A percentile compares a stretch with the other conserved stretches of the same genome.
Conservation (phyloP, 2,113 vertebrate genomes). For the Petrocephalus microphthalmus region DNA sequence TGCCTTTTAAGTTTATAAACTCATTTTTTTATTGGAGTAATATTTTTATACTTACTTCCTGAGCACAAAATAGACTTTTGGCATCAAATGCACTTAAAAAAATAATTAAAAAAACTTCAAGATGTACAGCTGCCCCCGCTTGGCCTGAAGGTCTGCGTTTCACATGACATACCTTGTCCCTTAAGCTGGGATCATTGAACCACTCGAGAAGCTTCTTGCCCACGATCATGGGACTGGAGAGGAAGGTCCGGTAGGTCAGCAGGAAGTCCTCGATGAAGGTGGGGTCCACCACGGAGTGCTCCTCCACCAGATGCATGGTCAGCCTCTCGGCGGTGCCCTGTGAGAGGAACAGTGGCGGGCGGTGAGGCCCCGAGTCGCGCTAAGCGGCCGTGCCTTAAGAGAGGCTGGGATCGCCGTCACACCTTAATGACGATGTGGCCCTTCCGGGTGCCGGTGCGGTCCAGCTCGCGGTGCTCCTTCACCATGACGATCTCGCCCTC, state of each 20-base stretch:
- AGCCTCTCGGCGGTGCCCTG: slow-evolving; percentile 92
- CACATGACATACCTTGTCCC: slow-evolving; percentile 83
- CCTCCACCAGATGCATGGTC: slow-evolving; percentile 97
- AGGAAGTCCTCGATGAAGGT: slow-evolving; percentile 98
- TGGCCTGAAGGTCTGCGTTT: not conserved
- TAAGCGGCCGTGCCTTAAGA: not conserved
- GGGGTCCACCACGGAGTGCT: slow-evolving; percentile 95
- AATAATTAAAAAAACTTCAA: not conserved
- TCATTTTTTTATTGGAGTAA: not conserved
- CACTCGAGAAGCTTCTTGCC: slow-evolving; percentile 97
- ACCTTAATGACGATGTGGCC: slow-evolving; percentile 99
- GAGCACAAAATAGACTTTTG: not conserved
- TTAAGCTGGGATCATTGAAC: slow-evolving; percentile 99
- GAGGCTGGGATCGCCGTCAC: slow-evolving; percentile 22
- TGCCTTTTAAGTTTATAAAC: not conserved
- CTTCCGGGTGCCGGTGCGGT: slow-evolving; percentile 95
- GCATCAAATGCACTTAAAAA: not conserved
- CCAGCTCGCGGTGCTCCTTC: slow-evolving; percentile 93
- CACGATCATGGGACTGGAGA: slow-evolving; percentile 97
- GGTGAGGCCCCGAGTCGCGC: not conserved
- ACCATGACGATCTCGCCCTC: slow-evolving; percentile 99
- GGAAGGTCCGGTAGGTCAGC: slow-evolving; percentile 92
- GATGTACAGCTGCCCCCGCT: not conserved
- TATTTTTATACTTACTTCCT: not conserved
- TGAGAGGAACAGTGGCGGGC: not conserved